Conservation (phyloP, 2,888 invertebrate species). For the Odontocolon sp. region DNA sequence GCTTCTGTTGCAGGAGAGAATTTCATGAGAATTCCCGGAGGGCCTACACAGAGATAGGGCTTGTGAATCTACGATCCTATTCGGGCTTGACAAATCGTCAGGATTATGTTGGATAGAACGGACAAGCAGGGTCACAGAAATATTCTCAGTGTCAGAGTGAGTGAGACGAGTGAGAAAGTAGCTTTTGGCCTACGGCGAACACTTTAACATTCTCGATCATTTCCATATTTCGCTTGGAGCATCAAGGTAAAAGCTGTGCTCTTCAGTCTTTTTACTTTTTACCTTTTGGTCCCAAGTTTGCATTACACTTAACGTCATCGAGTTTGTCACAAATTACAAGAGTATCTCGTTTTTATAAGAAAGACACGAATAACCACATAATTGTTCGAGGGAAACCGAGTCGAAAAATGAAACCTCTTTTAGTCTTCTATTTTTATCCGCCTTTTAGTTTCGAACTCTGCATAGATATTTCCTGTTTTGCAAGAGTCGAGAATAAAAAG, state of each 20-base stretch:
- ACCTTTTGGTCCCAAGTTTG: neutral
- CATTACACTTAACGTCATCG: neutral
- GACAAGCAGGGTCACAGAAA: slow-evolving; percentile 15
- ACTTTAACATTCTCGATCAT: slow-evolving; percentile 37
- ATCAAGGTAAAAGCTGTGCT: slow-evolving; percentile 2
- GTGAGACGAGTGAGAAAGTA: slow-evolving; percentile 15
- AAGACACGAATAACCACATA: slow-evolving; percentile 3
- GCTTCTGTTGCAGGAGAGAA: neutral
- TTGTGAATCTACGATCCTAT: slow-evolving; percentile 9
- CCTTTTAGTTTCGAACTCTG: too few relatives aligned
- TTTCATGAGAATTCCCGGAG: slow-evolving; percentile 33
- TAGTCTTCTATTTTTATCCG: too few relatives aligned
- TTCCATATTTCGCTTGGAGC: slow-evolving; percentile 25
- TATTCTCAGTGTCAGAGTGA: neutral
- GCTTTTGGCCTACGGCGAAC: slow-evolving; percentile 27
- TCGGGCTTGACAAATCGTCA: slow-evolving; percentile 44
- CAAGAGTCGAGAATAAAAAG: too few relatives aligned
- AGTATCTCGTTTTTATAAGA: neutral
- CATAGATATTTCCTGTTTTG: too few relatives aligned
- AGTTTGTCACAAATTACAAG: slow-evolving; percentile 24
- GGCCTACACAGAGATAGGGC: neutral
- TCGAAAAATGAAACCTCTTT: too few relatives aligned
- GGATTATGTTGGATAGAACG: slow-evolving; percentile 32
- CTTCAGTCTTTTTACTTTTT: neutral
- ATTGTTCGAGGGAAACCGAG: neutral